Conservation (phyloP, 2,797 vertebrate genomes). For the Enteromius anoplus region DNA sequence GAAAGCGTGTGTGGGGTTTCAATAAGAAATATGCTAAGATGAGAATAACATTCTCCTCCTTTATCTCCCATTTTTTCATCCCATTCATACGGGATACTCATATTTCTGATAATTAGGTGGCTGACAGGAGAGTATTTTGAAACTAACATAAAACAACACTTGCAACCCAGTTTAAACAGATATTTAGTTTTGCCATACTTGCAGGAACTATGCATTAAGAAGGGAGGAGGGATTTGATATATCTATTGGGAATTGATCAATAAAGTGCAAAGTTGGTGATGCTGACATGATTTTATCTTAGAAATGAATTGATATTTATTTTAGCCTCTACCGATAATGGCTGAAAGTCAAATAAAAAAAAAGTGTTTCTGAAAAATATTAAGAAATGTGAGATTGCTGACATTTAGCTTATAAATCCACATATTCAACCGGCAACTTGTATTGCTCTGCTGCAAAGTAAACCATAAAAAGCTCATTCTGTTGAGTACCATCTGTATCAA, state of each 20-base stretch:
- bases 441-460: not conserved
- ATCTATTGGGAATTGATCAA: not conserved
- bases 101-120: constrained; percentile 51
- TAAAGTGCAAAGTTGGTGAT: not conserved
- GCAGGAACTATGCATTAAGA: not conserved
- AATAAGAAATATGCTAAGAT: constrained; percentile 57
- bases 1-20: constrained; percentile 61
- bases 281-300: not conserved
- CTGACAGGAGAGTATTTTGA: not conserved
- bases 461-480: not conserved
- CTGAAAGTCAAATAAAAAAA: constrained; percentile 5
- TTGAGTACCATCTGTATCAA: not conserved
- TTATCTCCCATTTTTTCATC: constrained; percentile 23
- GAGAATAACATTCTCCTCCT: constrained; percentile 16
- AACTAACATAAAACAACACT: not conserved
- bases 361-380: not conserved
- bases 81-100: not conserved
- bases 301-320: not conserved
- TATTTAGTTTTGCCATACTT: not conserved
- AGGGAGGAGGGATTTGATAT: not conserved
- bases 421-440: not conserved
- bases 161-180: not conserved
- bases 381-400: not conserved
- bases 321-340: not conserved
- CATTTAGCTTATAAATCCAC: not conserved